Percentiles rank a stretch among this genome's conserved stretches.
phyloP scores from a whole-genome alignment of 2,888 invertebrate genomes.

The Melikaiella ostensackeni region DNA sequence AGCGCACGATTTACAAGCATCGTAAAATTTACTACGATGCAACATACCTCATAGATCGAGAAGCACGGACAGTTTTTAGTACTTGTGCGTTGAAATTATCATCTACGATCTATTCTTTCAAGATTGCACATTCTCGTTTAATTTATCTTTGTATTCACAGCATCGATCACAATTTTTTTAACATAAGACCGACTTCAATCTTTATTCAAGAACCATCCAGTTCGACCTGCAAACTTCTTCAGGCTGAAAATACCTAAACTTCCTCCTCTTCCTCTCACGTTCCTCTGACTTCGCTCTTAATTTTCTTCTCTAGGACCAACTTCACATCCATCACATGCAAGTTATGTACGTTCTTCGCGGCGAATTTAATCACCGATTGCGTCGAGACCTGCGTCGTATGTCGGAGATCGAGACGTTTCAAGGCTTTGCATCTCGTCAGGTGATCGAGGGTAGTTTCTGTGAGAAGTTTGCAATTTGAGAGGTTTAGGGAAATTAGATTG shows the following conservation, averaged over 20 bases:
- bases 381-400: constrained; percentile 89
- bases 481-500: constrained; percentile 85
- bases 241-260: not conserved
- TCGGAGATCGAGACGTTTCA: constrained; percentile 86
- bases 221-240: not conserved
- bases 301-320: constrained; percentile 81
- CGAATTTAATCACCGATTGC: constrained; percentile 90
- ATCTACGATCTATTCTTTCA: not conserved
- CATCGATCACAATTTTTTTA: not conserved
- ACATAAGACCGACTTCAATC: not conserved
- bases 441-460: constrained; percentile 91
- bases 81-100: constrained; percentile 10
- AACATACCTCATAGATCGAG: not conserved
- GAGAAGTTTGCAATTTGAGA: constrained; percentile 89
- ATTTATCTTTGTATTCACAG: not conserved
- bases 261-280: constrained; percentile 51
- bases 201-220: not conserved
- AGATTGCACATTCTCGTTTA: not conserved
- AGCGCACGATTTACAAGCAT: not conserved
- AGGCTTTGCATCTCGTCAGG: constrained; percentile 85
- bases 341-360: constrained; percentile 88
- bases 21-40: not conserved
- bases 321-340: constrained; percentile 89
- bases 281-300: constrained; percentile 57
- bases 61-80: not conserved